Base-by-base conservation (phyloP, 2,113 vertebrate genomes). In the Upupa epops region DNA sequence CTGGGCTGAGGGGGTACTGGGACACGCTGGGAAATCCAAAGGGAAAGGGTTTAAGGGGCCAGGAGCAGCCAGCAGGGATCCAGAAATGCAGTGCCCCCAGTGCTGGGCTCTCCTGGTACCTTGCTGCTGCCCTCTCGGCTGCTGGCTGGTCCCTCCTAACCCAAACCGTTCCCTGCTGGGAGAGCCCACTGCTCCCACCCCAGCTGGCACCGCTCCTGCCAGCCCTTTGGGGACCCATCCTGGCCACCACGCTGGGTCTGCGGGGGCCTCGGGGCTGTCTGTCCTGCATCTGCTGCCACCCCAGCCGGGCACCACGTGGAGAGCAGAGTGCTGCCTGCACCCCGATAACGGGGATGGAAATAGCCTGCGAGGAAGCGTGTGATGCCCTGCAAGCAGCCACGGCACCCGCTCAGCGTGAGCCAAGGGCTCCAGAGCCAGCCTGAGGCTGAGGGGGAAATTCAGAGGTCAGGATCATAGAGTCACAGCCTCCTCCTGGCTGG, bases 21-120 rank as follows among this genome's bases (percentile, higher is more conserved):
- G 24, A 20, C 7, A 8, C 8, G 14, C 5, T 11, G 42, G 52
- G 45, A n/a, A 46, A 70, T 37, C 15, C 1, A 46, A 32, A 25
- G 11, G 29, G 42, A 55, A 45, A 26, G 64, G 7, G 19, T 5
- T 48, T 24, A 18, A 25, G 46, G 46, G 26, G n/a, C 19, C 48
- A 31, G 64, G 58, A 63, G 28, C 63, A 52, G 20, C 5, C 42
- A 13, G 13, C 17, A n/a, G 0, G 46, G 64, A 37, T 42, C 13
- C 10, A n/a, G 58, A 59, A 28, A 76, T 49, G 15, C 40, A n/a
- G n/a, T 34, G 69, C 29, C 21, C 0, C 2, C 77, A 40, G 26
- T 0, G 1, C 2, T 37, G 2, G 45, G 16, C 45, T 70, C 56
- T n/a, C 8, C 0, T 0, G 0, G 28, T 71, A 37, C 64, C 86